phyloP scores from a whole-genome alignment of 2,888 invertebrate species.

The Leptopilina drosophilae region DNA sequence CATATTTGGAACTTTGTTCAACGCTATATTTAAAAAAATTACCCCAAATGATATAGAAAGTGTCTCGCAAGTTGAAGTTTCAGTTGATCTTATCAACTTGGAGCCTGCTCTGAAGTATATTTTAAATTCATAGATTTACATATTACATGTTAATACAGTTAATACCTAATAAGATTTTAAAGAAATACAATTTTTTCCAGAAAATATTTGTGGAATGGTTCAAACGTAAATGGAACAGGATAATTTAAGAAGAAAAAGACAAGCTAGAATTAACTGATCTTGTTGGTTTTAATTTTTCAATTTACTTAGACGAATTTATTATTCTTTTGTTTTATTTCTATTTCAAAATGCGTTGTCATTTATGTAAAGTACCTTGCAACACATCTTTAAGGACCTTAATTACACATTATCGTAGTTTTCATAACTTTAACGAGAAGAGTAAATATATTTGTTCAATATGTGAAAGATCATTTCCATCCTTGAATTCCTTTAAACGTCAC shows the following conservation, averaged over 20 bases:
- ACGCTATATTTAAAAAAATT: conserved; percentile 36
- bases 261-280: background rate
- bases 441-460: background rate
- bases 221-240: background rate
- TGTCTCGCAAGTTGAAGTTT: background rate
- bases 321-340: background rate
- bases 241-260: background rate
- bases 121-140: background rate
- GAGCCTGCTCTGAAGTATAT: conserved; percentile 4
- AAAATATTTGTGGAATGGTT: conserved; percentile 9
- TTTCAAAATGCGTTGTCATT: conserved; percentile 11
- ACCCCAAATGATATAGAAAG: conserved; percentile 38
- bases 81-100: background rate
- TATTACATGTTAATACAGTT: no score
- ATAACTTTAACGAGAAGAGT: background rate
- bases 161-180: background rate
- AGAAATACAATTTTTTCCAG: background rate
- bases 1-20: conserved; percentile 47
- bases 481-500: conserved; percentile 6
- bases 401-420: conserved; percentile 8
- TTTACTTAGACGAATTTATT: no score
- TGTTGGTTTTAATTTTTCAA: background rate
- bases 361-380: background rate
- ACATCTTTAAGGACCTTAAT: background rate
- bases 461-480: background rate